Evolutionary conservation across 2,113 vertebrate genomes (phyloP).

Genomic region (Poeciliopsis occidentalis): DNA sequence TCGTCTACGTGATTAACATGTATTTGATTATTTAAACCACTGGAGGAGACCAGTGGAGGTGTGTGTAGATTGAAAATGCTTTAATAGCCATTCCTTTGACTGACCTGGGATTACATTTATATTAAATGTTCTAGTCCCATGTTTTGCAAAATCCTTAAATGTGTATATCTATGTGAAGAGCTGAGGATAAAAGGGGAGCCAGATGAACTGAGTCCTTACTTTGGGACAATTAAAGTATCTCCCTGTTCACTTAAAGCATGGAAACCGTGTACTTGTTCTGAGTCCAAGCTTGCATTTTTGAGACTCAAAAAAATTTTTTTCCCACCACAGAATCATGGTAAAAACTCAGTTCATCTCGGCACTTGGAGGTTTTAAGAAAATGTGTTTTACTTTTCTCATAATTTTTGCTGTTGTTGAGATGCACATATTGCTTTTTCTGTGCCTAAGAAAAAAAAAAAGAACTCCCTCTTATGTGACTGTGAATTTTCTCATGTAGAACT

Average conservation of each 20-base stretch:
- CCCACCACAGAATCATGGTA: slow-evolving; percentile 41
- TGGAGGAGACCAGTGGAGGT: slow-evolving; percentile 43
- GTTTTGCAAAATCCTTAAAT: slow-evolving; percentile 59
- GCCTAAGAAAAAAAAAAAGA: slow-evolving; percentile 58
- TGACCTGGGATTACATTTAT: slow-evolving; percentile 76
- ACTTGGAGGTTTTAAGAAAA: slow-evolving; percentile 43
- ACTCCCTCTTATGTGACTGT: slow-evolving; percentile 66
- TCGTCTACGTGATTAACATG: slow-evolving; percentile 59
- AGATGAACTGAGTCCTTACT: slow-evolving; percentile 63
- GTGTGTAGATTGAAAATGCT: slow-evolving; percentile 51
- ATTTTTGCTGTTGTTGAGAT: slow-evolving; percentile 50
- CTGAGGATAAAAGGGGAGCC: slow-evolving; percentile 29
- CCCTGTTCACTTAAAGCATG: slow-evolving; percentile 14
- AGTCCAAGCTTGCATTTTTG: slow-evolving; percentile 19
- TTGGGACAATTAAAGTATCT: slow-evolving; percentile 11
- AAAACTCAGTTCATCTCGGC: slow-evolving; percentile 57
- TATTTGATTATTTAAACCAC: slow-evolving; percentile 41
- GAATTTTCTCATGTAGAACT: slow-evolving; percentile 66
- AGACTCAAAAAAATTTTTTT: slow-evolving; percentile 6
- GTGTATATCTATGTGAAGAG: slow-evolving; percentile 62
- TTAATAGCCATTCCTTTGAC: slow-evolving; percentile 63
- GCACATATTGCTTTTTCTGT: slow-evolving; percentile 71
- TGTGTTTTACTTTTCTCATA: slow-evolving; percentile 54
- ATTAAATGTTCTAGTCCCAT: slow-evolving; percentile 75
- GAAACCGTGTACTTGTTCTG: slow-evolving; percentile 1